Base-by-base conservation (phyloP, 2,113 vertebrate genomes). In the Beaufortia kweichowensis region DNA sequence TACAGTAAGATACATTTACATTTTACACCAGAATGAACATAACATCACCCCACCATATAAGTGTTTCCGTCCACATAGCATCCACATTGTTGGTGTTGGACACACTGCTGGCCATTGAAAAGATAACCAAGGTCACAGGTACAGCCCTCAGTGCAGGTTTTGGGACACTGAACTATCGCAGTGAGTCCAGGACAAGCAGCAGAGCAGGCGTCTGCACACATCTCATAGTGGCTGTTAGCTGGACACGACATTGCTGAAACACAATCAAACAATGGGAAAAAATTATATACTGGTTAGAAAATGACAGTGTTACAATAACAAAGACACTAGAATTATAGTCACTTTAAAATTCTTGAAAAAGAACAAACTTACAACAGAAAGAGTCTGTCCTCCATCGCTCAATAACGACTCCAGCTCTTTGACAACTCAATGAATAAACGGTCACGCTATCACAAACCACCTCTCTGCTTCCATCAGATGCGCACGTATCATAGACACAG, bases 61-160 rank as follows among this genome's bases (percentile, higher is more conserved):
- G 91, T 93, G 9, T 1, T 70, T 0, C 93, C 93, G 0, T 90
- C 59, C 0, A 81, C 80, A 50, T 92, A 94, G 68, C 95, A 96
- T 19, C 93, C 92, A 0, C 95, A 96, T 0, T 88, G 1, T 0
- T 84, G 69, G 43, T 85, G 2, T 10, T 86, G 75, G 26, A 95
- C 35, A 0, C 94, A 96, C 8, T 0, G 7, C 0, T 88, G 70
- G 2, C 93, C 91, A 0, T 93, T 82, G 1, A 86, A 93, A 77
- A 89, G 12, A 71, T 81, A 93, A 2, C 90, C 91, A 0, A 72
- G 0, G 4, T 94, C 41, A 28, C 94, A 97, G 3, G 85, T 79
- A 59, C 94, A 96, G 28, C 94, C 94, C 70, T 96, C 95, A 0
- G 68, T 62, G 1, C 94, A 95, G 0, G 0, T 33, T 0, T 62